These are phyloP conservation scores for Australoheros facetus DNA, from an alignment of 2,797 vertebrate species.

Conservation along the genomic window DNA sequence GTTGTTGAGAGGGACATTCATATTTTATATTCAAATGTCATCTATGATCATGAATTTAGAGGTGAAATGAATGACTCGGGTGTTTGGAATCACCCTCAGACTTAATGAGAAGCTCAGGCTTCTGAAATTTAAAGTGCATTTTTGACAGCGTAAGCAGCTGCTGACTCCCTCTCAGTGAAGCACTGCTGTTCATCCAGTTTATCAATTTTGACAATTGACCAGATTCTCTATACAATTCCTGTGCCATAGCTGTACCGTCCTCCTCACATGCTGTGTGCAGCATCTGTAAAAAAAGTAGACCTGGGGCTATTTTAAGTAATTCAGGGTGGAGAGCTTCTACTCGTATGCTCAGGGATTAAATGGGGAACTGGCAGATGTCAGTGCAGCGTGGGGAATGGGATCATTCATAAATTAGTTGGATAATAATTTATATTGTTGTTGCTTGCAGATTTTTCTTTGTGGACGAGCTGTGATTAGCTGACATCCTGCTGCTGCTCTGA, in stretches of 20 bases:
- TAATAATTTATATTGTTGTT: neutral
- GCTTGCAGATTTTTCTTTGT: neutral
- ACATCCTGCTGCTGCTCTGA: neutral
- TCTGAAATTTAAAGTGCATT: neutral
- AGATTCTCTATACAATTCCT: neutral
- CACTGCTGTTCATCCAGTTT: conserved; percentile 34
- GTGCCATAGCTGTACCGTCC: neutral
- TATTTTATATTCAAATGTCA: no score
- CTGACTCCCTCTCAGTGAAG: conserved; percentile 30
- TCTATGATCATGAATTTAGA: neutral
- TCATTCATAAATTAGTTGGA: neutral
- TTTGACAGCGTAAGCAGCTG: conserved; percentile 24
- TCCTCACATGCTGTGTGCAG: neutral
- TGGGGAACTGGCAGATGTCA: neutral
- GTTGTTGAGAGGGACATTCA: neutral
- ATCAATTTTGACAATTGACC: conserved; percentile 3
- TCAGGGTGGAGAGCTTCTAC: neutral
- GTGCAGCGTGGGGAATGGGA: neutral
- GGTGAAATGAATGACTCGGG: neutral
- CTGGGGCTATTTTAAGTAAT: neutral
- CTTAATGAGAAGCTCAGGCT: neutral
- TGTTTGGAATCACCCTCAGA: neutral
- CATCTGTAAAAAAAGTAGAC: neutral
- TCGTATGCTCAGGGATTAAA: neutral
- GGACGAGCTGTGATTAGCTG: neutral